phyloP scores from a whole-genome alignment of 2,888 invertebrate genomes.

The Aphidoletes aphidimyza region DNA sequence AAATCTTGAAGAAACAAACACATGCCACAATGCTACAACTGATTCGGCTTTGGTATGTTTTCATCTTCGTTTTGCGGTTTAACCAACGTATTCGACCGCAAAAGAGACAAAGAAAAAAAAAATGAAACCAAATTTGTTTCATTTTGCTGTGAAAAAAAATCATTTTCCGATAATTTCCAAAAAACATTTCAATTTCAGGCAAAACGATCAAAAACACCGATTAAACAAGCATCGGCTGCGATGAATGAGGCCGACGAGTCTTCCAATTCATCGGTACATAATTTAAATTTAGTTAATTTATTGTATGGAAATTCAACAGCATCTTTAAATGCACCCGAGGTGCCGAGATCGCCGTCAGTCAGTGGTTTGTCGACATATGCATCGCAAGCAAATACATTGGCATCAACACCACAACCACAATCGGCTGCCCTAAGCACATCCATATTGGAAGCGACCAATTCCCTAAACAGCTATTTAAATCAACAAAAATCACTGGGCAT shows the following conservation, averaged over 20 bases:
- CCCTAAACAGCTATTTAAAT: constrained; percentile 61
- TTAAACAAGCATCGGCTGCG: neutral
- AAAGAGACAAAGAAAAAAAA: no score
- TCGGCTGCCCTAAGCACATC: constrained; percentile 61
- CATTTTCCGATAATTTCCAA: neutral
- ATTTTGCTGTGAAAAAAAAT: no score
- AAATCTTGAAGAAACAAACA: neutral
- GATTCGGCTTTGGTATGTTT: constrained; percentile 23
- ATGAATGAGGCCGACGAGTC: constrained; percentile 9
- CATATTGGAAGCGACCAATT: constrained; percentile 57
- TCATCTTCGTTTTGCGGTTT: neutral
- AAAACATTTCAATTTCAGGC: neutral
- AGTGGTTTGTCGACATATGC: neutral
- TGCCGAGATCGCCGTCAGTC: neutral
- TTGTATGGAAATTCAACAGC: constrained; percentile 31
- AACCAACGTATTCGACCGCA: neutral
- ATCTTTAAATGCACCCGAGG: neutral
- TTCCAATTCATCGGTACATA: constrained; percentile 35
- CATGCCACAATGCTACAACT: constrained; percentile 16
- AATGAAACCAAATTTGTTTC: no score
- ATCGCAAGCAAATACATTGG: neutral
- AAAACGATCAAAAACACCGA: constrained; percentile 29
- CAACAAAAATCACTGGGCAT: constrained; percentile 63
- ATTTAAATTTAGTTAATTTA: constrained; percentile 53
- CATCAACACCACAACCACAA: constrained; percentile 58